Conservation (phyloP, 2,888 invertebrate species). For the Nyleta sp. region DNA sequence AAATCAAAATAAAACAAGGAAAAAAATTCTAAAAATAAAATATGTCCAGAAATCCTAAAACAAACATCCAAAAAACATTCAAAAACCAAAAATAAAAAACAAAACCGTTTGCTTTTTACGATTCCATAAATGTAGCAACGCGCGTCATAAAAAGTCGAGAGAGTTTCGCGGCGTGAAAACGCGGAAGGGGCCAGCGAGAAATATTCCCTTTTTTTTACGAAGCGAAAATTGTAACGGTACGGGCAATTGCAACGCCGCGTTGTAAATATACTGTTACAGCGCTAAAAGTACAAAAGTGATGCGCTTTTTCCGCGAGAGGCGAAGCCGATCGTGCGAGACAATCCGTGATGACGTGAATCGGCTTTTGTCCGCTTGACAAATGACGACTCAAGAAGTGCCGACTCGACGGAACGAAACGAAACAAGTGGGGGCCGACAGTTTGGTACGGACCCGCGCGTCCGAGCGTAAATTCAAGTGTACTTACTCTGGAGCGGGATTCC, state of each 20-base stretch:
- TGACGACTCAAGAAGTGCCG: conserved; percentile 12
- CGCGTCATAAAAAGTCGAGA: no score
- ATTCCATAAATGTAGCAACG: no score
- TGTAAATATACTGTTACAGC: conserved; percentile 46
- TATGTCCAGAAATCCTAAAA: no score
- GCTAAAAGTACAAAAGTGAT: conserved; percentile 35
- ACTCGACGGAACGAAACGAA: conserved; percentile 26
- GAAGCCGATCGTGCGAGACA: conserved; percentile 52
- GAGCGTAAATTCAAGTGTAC: conserved; percentile 77
- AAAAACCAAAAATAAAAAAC: no score
- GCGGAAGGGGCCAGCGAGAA: conserved; percentile 50
- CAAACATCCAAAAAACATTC: no score
- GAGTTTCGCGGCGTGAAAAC: no score
- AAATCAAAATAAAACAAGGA: no score
- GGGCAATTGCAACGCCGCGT: conserved; percentile 12
- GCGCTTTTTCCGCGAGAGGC: conserved; percentile 28
- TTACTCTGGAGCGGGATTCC: conserved; percentile 90
- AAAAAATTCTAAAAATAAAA: no score
- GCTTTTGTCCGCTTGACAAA: conserved; percentile 26
- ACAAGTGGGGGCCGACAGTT: conserved; percentile 15
- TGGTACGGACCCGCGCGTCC: conserved; percentile 14
- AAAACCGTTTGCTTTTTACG: no score
- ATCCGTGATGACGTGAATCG: conserved; percentile 31
- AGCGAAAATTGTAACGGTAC: conserved; percentile 35
- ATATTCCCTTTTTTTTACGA: conserved; percentile 51